A percentile compares a stretch with the other conserved stretches of the same genome.
These are phyloP conservation scores for Dione juno DNA, from an alignment of 2,888 invertebrate genomes.

Conservation along the genomic window DNA sequence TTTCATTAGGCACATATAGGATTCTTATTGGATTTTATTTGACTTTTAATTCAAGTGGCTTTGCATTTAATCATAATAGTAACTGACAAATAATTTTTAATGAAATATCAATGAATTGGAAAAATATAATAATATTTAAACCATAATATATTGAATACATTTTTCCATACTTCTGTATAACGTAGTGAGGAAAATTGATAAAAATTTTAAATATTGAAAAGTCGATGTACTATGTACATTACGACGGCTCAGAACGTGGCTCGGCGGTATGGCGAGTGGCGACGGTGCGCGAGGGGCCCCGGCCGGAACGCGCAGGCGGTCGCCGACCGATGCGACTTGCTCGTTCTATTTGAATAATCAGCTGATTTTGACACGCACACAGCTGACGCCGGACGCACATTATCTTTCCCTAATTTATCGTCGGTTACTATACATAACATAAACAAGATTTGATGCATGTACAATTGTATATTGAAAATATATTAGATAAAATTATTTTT, in stretches of 20 bases:
- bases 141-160: neutral
- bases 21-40: slow-evolving; percentile 60
- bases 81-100: neutral
- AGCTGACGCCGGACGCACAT: slow-evolving; percentile 77
- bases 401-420: slow-evolving; percentile 61
- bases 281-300: slow-evolving; percentile 51
- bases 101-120: neutral
- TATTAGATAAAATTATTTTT: slow-evolving; percentile 1
- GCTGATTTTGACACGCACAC: slow-evolving; percentile 84
- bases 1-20: slow-evolving; percentile 53
- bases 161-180: neutral
- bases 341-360: slow-evolving; percentile 84
- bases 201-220: slow-evolving; percentile 41
- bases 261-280: slow-evolving; percentile 46
- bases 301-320: slow-evolving; percentile 58
- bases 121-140: neutral
- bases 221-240: slow-evolving; percentile 48
- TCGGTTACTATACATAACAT: slow-evolving; percentile 42
- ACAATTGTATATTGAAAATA: neutral
- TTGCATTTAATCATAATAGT: neutral
- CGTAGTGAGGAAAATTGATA: neutral
- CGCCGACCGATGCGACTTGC: slow-evolving; percentile 73
- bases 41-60: neutral
- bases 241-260: slow-evolving; percentile 40
- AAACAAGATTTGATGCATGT: slow-evolving; percentile 29